Conservation (phyloP, 2,113 vertebrate genomes). For the Coturnix japonica region DNA sequence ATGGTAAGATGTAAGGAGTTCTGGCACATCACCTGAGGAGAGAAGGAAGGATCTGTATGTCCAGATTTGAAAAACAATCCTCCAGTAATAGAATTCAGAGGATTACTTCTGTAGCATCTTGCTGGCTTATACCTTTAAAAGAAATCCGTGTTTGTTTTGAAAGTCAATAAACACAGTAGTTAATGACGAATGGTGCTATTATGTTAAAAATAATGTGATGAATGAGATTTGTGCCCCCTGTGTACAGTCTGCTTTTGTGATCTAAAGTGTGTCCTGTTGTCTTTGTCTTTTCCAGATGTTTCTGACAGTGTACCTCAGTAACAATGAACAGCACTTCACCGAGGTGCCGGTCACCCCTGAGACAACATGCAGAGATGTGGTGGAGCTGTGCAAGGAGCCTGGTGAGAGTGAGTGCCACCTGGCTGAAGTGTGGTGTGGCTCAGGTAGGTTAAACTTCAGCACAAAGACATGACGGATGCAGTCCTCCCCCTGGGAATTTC, state of each 20-base stretch:
- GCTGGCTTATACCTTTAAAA: neutral
- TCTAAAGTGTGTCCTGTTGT: neutral
- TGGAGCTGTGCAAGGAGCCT: conserved; percentile 95
- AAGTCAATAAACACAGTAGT: neutral
- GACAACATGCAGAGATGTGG: conserved; percentile 92
- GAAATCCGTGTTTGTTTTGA: neutral
- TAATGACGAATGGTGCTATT: neutral
- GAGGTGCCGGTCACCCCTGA: conserved; percentile 96
- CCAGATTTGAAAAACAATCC: neutral
- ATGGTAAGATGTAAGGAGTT: neutral
- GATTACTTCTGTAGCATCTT: neutral
- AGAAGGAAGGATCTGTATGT: neutral
- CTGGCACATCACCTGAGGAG: neutral
- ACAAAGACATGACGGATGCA: accelerated
- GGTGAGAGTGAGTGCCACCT: conserved; percentile 92
- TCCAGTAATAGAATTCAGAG: neutral
- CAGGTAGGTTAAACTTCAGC: conserved; percentile 81
- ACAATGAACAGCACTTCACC: conserved; percentile 97
- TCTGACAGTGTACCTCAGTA: conserved; percentile 98
- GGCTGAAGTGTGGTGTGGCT: conserved; percentile 93
- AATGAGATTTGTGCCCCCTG: neutral
- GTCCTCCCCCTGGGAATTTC: neutral
- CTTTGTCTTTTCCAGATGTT: conserved; percentile 87
- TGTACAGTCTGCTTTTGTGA: neutral
- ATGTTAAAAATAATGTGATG: neutral